A percentile compares a stretch with the other conserved stretches of the same genome.
Evolutionary conservation across 2,888 invertebrate genomes (phyloP).

Genomic region (Lithodes maja): DNA sequence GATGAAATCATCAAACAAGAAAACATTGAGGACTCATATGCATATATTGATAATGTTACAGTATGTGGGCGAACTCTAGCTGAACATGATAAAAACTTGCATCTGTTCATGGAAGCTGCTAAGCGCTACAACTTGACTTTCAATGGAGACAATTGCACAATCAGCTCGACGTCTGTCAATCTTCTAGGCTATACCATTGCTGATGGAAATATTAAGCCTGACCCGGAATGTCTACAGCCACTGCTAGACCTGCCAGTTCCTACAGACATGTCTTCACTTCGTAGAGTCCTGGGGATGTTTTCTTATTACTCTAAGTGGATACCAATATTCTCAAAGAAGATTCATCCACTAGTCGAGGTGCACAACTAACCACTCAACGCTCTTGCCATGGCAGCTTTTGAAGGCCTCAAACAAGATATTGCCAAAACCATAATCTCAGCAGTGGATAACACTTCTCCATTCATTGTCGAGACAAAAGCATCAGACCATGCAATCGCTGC

Average conservation of each 20-base stretch:
- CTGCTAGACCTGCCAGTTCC: too few species aligned
- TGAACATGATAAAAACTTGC: not conserved
- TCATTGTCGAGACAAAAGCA: slow-evolving; percentile 46
- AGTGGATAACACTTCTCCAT: not conserved
- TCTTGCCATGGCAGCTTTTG: slow-evolving; percentile 6
- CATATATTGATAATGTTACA: not conserved
- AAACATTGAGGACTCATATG: not conserved
- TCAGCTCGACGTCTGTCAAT: too few species aligned
- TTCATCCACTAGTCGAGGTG: slow-evolving; percentile 12
- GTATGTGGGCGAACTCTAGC: not conserved
- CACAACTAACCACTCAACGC: not conserved
- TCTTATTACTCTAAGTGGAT: slow-evolving; percentile 4
- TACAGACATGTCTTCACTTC: too few species aligned
- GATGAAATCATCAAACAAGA: not conserved
- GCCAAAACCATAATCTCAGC: slow-evolving; percentile 1
- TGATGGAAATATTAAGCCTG: too few species aligned
- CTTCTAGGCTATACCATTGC: too few species aligned
- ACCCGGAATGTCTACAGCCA: too few species aligned
- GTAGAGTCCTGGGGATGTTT: too few species aligned
- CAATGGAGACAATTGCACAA: too few species aligned
- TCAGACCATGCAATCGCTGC: slow-evolving; percentile 38
- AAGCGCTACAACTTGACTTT: too few species aligned
- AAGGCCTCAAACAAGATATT: not conserved
- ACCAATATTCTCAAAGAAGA: slow-evolving; percentile 31
- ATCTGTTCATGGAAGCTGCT: too few species aligned